phyloP scores from a whole-genome alignment of 2,888 invertebrate genomes.

The Mesoligia furuncula region DNA sequence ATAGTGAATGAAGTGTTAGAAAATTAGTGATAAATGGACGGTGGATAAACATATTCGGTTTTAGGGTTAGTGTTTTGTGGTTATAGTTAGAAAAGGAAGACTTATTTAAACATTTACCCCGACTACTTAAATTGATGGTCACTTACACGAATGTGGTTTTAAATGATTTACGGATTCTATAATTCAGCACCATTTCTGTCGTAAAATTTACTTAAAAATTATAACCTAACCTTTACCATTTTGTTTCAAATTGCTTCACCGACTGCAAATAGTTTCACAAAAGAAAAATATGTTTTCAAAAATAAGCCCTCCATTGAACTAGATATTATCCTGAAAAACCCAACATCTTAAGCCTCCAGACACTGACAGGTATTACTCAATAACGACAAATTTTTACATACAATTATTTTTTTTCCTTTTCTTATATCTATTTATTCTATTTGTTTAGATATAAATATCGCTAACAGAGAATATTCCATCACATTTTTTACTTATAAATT shows the following conservation, averaged over 20 bases:
- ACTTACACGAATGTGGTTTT: not conserved
- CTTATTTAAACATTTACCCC: not conserved
- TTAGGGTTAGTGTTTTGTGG: constrained; percentile 29
- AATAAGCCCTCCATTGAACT: not conserved
- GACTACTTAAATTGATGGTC: not conserved
- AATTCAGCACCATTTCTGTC: not conserved
- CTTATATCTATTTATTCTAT: no score
- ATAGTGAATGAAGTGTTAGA: constrained; percentile 42
- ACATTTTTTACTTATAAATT: not conserved
- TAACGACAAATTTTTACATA: not conserved
- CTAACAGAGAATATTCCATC: not conserved
- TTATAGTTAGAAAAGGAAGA: constrained; percentile 18
- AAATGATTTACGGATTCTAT: not conserved
- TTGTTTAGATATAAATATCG: not conserved
- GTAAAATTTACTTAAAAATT: not conserved
- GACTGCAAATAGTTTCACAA: not conserved
- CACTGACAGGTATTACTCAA: not conserved
- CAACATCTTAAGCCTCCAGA: not conserved
- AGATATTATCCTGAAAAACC: not conserved
- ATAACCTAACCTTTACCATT: not conserved
- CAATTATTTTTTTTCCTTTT: not conserved
- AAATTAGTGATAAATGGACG: constrained; percentile 37
- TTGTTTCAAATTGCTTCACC: not conserved
- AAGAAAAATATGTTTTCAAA: not conserved
- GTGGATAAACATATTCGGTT: constrained; percentile 35